Conservation (phyloP, 2,113 vertebrate genomes). For the Podarcis cretensis region DNA sequence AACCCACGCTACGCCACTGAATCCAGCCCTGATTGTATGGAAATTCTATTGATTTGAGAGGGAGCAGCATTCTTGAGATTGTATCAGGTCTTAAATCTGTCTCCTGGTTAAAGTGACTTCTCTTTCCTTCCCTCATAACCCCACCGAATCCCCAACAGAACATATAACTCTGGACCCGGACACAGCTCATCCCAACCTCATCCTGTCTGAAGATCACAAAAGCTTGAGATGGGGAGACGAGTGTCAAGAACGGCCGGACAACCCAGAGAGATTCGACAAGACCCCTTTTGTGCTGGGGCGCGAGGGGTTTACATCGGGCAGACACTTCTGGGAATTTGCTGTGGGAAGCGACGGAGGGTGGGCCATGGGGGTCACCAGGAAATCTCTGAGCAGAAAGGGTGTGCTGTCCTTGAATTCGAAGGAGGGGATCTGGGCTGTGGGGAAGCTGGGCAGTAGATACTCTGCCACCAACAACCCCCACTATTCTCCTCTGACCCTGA, state of each 20-base stretch:
- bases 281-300: not conserved
- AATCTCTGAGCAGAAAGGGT: not conserved
- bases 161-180: constrained; percentile 1
- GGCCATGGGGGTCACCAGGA: not conserved
- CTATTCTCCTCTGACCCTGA: not conserved
- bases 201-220: not conserved
- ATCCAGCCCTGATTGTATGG: too few species aligned
- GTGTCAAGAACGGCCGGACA: not conserved
- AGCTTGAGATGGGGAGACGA: not conserved
- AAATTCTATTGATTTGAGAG: too few species aligned
- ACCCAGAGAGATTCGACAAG: not conserved
- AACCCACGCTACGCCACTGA: too few species aligned
- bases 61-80: not conserved
- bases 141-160: not conserved
- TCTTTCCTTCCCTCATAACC: not conserved
- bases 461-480: too few species aligned
- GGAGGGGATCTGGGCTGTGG: not conserved
- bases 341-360: not conserved
- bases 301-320: not conserved
- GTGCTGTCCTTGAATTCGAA: not conserved
- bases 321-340: not conserved
- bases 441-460: not conserved
- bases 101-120: too few species aligned
- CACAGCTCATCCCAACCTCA: not conserved
- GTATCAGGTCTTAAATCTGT: not conserved